Evolutionary conservation across 2,797 vertebrate species (phyloP).

Genomic region (Mastacembelus armatus): DNA sequence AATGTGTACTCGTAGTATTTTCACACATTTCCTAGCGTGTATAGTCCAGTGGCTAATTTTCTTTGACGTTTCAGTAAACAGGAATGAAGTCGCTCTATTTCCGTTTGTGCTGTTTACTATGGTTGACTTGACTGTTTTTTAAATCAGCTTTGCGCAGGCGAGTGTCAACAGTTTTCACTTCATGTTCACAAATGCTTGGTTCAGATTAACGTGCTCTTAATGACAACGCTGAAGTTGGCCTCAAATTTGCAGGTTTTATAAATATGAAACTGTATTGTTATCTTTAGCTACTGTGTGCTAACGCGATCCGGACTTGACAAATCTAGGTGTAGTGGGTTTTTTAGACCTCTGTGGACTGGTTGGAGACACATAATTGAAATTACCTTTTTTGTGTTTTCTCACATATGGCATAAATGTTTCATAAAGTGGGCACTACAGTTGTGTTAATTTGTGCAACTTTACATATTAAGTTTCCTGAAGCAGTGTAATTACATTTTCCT

Average conservation of each 20-base stretch:
- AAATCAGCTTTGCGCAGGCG: conserved; percentile 68
- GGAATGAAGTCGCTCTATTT: background rate
- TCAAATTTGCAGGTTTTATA: no score
- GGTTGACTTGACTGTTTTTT: conserved; percentile 32
- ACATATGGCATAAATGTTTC: no score
- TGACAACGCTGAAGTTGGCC: background rate
- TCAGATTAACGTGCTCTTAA: conserved; percentile 10
- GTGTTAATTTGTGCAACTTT: no score
- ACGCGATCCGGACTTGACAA: background rate
- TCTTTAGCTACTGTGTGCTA: background rate
- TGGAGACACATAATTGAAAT: no score
- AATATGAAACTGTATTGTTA: background rate
- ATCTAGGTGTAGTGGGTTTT: background rate
- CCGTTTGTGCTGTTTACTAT: conserved; percentile 10
- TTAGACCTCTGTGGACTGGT: no score
- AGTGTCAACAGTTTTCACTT: conserved; percentile 56
- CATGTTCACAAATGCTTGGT: conserved; percentile 24
- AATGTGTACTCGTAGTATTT: rapidly evolving
- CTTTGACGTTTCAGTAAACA: rapidly evolving
- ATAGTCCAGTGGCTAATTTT: rapidly evolving
- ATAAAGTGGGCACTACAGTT: no score
- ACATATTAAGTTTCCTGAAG: no score
- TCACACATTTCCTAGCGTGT: rapidly evolving
- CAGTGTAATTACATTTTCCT: no score
- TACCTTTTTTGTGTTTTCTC: no score